Percentiles rank a stretch among this genome's conserved stretches.
phyloP scores from a whole-genome alignment of 2,113 vertebrate species.

The Leptosomus discolor region DNA sequence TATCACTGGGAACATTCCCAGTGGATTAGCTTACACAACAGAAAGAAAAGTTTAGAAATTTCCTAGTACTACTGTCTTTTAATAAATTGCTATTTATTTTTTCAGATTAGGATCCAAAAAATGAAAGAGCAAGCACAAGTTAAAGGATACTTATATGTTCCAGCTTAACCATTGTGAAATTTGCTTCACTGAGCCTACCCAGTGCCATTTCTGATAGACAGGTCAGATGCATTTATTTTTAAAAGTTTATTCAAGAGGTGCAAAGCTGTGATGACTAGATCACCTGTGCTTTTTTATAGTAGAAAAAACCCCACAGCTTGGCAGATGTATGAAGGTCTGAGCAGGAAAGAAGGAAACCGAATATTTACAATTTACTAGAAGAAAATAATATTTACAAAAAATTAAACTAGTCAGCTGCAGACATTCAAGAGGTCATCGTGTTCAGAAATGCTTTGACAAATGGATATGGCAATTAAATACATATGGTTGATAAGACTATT shows the following conservation, averaged over 20 bases:
- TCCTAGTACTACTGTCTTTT: not conserved
- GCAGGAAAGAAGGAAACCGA: not conserved
- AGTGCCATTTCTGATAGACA: not conserved
- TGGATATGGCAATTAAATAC: not conserved
- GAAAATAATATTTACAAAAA: not conserved
- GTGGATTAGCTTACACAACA: not conserved
- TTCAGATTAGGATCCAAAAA: not conserved
- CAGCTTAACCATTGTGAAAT: not conserved
- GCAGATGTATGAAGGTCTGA: not conserved
- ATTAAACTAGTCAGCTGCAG: not conserved
- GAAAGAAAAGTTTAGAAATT: not conserved
- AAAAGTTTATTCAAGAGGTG: not conserved
- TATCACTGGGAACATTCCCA: not conserved
- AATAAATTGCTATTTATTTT: not conserved
- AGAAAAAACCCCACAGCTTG: not conserved
- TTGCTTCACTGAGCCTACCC: not conserved
- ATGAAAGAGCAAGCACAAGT: not conserved
- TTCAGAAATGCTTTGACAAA: not conserved
- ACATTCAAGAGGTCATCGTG: not conserved
- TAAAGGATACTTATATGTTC: not conserved
- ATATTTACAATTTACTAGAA: not conserved
- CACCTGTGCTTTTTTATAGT: not conserved
- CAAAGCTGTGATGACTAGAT: not conserved
- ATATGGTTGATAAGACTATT: not conserved
- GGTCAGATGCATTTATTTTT: rapidly evolving